Base-by-base conservation (phyloP, 2,888 invertebrate genomes). In the Megaustenia siamemsis region DNA sequence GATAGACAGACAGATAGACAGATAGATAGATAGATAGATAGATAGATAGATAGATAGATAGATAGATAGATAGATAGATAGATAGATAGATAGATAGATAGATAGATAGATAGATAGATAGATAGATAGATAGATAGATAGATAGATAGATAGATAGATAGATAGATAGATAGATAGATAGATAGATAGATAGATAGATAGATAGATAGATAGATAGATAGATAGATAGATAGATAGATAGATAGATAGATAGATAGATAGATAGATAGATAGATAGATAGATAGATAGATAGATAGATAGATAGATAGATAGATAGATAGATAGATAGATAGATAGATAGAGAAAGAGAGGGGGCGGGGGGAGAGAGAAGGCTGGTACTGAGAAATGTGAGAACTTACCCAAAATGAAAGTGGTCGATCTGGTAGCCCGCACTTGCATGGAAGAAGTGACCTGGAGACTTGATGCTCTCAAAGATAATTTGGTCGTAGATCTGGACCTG, bases 401-500 rank as follows among this genome's bases (percentile, higher is more conserved):
- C 93, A 85, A 88, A 89, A 10, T 90, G 90, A 40, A 90, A 90
- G 84, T 93, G 92, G 86, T 93, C 94, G n/a, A 94, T 92, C 84
- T 93, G 92, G 86, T 92, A 94, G 0, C 92, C 91, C 18, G 89
- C 87, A 84, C 93, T 94, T 78, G 93, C 93, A 83, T 94, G 94
- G 85, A 93, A 91, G 88, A 91, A 94, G 86, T 94, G 94, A 1
- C 94, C 94, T 0, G 93, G 93, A 1, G 93, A 93, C 85, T 94
- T 94, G 86, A 94, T 92, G 86, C 94, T 94, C 87, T 94, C 94
- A 84, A 94, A 92, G 35, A 93, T 92, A 63, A 94, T 93, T 88
- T 94, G 94, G 85, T 94, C 94, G 86, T 91, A 93, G 63, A 94
- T 93, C 90, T 94, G 94, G 28, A 94, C 93, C 94, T 94, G 86